A percentile compares a stretch with the other conserved stretches of the same genome.
Evolutionary conservation across 2,888 invertebrate species (phyloP).

Genomic region (Agonopterix subpropinquella): DNA sequence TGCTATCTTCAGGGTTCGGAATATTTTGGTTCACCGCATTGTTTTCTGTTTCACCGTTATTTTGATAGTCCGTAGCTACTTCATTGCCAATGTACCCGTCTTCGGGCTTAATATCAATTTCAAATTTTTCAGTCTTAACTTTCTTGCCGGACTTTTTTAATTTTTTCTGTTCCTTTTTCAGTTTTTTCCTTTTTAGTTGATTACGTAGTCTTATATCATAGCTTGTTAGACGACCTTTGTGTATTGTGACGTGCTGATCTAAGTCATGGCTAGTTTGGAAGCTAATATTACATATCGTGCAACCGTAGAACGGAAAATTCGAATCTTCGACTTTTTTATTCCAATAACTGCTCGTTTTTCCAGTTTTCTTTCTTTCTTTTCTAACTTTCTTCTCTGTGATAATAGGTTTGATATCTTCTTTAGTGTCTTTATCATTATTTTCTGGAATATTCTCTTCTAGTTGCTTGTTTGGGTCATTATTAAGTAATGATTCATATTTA

Average conservation of each 20-base stretch:
- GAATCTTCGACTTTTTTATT: constrained; percentile 54
- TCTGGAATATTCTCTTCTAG: not conserved
- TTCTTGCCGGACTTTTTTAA: constrained; percentile 15
- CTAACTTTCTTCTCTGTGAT: not conserved
- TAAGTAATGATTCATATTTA: too few species aligned
- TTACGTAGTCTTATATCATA: constrained; percentile 55
- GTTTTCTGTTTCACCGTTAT: constrained; percentile 10
- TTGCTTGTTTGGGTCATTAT: not conserved
- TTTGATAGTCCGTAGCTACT: constrained; percentile 29
- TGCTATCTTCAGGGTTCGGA: constrained; percentile 4
- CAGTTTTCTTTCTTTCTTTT: constrained; percentile 15
- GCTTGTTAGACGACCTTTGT: constrained; percentile 57
- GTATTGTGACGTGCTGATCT: constrained; percentile 51
- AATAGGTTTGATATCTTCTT: not conserved
- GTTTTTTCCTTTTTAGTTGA: constrained; percentile 45
- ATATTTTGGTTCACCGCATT: constrained; percentile 6
- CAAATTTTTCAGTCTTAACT: constrained; percentile 28
- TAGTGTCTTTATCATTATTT: not conserved
- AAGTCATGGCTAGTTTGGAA: constrained; percentile 39
- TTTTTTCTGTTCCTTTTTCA: constrained; percentile 39
- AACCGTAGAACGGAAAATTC: constrained; percentile 56
- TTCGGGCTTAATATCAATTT: constrained; percentile 58
- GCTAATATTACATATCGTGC: constrained; percentile 54
- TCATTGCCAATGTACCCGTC: constrained; percentile 61
- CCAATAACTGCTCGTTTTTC: constrained; percentile 43